Evolutionary conservation across 2,888 invertebrate genomes (phyloP).

Genomic region (Microctonus aethiopoides): DNA sequence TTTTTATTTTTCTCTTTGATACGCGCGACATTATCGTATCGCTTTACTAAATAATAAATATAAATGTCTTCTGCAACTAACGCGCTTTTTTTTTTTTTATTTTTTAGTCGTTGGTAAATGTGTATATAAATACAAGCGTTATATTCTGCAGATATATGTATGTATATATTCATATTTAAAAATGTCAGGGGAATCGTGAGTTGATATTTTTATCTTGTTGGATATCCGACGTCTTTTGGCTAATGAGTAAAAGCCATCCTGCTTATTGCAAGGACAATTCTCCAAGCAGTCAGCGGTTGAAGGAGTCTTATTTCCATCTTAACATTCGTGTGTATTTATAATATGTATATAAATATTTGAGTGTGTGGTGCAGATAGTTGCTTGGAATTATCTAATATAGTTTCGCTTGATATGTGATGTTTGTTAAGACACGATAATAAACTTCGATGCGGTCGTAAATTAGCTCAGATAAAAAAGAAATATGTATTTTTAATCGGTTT

Average conservation of each 20-base stretch:
- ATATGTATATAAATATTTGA: background rate
- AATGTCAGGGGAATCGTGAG: slow-evolving; percentile 6
- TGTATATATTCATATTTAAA: background rate
- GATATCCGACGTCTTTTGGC: slow-evolving; percentile 30
- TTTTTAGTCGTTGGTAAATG: background rate
- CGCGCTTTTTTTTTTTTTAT: no score
- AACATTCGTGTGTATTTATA: no score
- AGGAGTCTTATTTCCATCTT: background rate
- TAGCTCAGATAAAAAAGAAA: slow-evolving; percentile 21
- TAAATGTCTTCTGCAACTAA: background rate
- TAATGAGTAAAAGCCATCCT: slow-evolving; percentile 36
- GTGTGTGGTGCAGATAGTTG: background rate
- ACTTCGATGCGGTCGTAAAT: slow-evolving; percentile 25
- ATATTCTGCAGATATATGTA: background rate
- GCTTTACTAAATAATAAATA: background rate
- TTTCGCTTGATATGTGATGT: background rate
- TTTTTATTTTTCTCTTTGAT: background rate
- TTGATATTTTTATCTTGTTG: slow-evolving; percentile 20
- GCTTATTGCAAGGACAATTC: slow-evolving; percentile 11
- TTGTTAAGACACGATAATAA: slow-evolving; percentile 1
- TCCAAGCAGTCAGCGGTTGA: background rate
- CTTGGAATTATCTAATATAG: background rate
- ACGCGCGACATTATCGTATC: background rate
- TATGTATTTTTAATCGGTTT: slow-evolving; percentile 15
- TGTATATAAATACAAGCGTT: slow-evolving; percentile 13